These are phyloP conservation scores for Synergus gifuensis DNA, from an alignment of 2,888 invertebrate genomes.

Conservation along the genomic window DNA sequence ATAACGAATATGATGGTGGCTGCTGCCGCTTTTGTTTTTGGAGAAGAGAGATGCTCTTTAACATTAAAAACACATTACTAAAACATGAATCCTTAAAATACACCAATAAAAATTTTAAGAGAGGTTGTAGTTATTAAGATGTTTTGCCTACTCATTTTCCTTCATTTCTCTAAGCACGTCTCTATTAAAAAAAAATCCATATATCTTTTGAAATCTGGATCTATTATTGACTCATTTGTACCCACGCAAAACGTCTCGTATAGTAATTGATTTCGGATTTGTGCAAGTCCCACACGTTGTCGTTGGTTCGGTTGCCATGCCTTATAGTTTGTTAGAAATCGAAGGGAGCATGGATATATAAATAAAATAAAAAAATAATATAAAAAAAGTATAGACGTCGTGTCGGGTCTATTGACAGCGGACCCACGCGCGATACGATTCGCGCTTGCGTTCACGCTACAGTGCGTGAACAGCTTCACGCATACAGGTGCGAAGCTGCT, in stretches of 20 bases:
- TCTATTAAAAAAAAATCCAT: too few species aligned
- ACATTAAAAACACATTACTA: too few species aligned
- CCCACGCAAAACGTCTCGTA: background rate
- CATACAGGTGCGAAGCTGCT: background rate
- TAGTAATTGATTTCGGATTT: constrained; percentile 45
- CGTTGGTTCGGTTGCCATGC: constrained; percentile 1
- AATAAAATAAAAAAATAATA: background rate
- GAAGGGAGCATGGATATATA: background rate
- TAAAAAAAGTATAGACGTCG: background rate
- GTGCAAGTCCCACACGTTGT: constrained; percentile 42
- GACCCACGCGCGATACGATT: constrained; percentile 56
- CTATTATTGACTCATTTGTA: constrained; percentile 8
- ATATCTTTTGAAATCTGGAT: constrained; percentile 11
- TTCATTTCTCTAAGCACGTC: too few species aligned
- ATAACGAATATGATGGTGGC: too few species aligned
- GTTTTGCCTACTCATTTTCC: too few species aligned
- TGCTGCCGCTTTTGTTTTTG: too few species aligned
- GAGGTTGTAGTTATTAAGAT: too few species aligned
- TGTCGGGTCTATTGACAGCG: constrained; percentile 56
- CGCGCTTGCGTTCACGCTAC: constrained; percentile 35
- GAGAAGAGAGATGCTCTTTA: too few species aligned
- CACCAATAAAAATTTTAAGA: too few species aligned
- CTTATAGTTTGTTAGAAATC: background rate
- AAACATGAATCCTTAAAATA: too few species aligned
- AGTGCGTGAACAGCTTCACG: too few species aligned